A percentile compares a stretch with the other conserved stretches of the same genome.
Conservation (phyloP, 2,888 invertebrate genomes). For the Chymomyza procnemis region DNA sequence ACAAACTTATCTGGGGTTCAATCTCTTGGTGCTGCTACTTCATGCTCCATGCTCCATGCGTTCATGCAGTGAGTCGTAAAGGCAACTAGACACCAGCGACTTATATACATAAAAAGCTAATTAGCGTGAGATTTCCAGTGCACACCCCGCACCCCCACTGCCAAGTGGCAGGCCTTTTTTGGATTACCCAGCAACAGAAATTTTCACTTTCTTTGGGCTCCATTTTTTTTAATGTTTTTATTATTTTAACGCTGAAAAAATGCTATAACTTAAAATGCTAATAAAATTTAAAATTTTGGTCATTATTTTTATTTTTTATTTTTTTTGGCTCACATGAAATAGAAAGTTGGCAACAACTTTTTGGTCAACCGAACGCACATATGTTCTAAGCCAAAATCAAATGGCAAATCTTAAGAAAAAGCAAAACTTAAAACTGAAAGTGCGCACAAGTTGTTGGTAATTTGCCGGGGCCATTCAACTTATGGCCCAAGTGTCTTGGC, state of each 20-base stretch:
- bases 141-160: slow-evolving; percentile 32
- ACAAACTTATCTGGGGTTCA: slow-evolving; percentile 29
- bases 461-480: slow-evolving; percentile 10
- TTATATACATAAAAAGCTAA: slow-evolving; percentile 49
- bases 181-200: slow-evolving; percentile 38
- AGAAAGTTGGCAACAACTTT: slow-evolving; percentile 46
- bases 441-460: slow-evolving; percentile 18
- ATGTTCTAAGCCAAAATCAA: neutral
- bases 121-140: slow-evolving; percentile 59
- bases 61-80: slow-evolving; percentile 27
- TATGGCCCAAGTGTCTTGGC: neutral
- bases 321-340: slow-evolving; percentile 63
- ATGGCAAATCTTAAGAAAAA: slow-evolving; percentile 8
- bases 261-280: neutral
- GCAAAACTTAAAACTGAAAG: slow-evolving; percentile 62
- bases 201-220: slow-evolving; percentile 65
- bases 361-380: too few relatives aligned
- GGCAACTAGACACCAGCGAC: slow-evolving; percentile 2
- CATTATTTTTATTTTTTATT: slow-evolving; percentile 57
- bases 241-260: neutral
- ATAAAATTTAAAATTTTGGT: slow-evolving; percentile 32
- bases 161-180: slow-evolving; percentile 34
- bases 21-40: neutral
- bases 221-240: slow-evolving; percentile 17
- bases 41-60: too few relatives aligned